A percentile compares a stretch with the other conserved stretches of the same genome.
Conservation (phyloP, 1,140 invertebrate genomes). For the Platyscapa corneri region DNA sequence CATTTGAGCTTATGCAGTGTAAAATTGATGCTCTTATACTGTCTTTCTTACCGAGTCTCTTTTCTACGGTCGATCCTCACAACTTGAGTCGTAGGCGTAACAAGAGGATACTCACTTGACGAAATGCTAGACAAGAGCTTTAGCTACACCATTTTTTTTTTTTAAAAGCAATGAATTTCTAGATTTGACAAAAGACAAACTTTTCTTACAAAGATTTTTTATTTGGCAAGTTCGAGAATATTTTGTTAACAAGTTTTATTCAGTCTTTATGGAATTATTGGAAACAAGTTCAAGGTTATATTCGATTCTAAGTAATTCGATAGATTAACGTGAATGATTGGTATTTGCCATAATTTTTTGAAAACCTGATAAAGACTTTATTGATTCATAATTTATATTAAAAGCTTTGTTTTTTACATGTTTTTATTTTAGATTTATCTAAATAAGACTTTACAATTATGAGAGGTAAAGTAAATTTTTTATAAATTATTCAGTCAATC, state of each 20-base stretch:
- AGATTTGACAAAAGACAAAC: not conserved
- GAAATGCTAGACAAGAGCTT: conserved; percentile 12
- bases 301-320: not conserved
- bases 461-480: no score
- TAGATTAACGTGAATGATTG: not conserved
- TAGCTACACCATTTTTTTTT: not conserved
- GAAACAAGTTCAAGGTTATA: not conserved
- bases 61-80: not conserved
- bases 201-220: not conserved
- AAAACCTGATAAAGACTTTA: no score
- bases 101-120: conserved; percentile 24
- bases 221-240: not conserved
- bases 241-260: not conserved
- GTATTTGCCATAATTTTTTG: no score
- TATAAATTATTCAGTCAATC: no score
- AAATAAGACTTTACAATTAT: no score
- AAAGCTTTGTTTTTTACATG: no score
- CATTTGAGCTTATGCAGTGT: not conserved
- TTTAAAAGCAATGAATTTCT: conserved; percentile 8
- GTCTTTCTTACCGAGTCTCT: not conserved
- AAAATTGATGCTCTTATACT: conserved; percentile 35
- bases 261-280: not conserved
- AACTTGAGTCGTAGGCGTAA: not conserved
- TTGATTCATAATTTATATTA: no score
- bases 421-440: no score